phyloP scores from a whole-genome alignment of 2,113 vertebrate genomes.

The Corythoichthys haematopterus region DNA sequence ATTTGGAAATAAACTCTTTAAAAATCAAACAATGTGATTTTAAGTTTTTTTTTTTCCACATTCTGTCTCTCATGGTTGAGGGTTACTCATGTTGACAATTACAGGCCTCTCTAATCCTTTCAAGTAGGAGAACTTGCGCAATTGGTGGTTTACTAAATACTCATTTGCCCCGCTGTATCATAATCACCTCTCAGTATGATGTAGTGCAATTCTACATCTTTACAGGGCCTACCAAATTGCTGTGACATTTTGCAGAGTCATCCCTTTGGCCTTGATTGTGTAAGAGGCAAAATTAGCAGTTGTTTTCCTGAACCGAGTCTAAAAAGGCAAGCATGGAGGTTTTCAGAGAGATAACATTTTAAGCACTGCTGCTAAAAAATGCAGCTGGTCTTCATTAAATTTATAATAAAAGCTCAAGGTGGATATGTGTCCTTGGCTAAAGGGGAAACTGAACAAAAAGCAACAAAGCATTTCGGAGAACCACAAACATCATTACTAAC shows the following conservation, averaged over 20 bases:
- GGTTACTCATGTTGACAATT: too few relatives aligned
- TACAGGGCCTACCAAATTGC: slow-evolving; percentile 49
- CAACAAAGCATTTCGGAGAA: slow-evolving; percentile 37
- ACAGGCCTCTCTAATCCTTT: too few relatives aligned
- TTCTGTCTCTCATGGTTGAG: too few relatives aligned
- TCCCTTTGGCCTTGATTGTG: neutral
- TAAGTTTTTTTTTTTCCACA: too few relatives aligned
- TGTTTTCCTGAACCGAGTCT: neutral
- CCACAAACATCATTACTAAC: slow-evolving; percentile 35
- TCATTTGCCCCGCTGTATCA: neutral
- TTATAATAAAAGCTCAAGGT: slow-evolving; percentile 37
- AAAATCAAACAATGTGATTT: too few relatives aligned
- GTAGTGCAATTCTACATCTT: neutral
- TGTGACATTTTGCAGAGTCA: slow-evolving; percentile 51
- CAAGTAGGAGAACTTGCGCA: too few relatives aligned
- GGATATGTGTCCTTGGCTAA: slow-evolving; percentile 30
- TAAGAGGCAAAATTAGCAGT: slow-evolving; percentile 9
- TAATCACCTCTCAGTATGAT: neutral
- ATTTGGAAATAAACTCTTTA: too few relatives aligned
- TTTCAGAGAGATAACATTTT: neutral
- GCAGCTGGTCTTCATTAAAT: slow-evolving; percentile 15
- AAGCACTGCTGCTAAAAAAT: slow-evolving; percentile 5
- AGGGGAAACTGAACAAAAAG: slow-evolving; percentile 17
- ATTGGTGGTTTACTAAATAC: too few relatives aligned
- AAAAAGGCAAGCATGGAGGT: too few relatives aligned